Conservation (phyloP, 1,140 invertebrate species). For the Colletes gigas region DNA sequence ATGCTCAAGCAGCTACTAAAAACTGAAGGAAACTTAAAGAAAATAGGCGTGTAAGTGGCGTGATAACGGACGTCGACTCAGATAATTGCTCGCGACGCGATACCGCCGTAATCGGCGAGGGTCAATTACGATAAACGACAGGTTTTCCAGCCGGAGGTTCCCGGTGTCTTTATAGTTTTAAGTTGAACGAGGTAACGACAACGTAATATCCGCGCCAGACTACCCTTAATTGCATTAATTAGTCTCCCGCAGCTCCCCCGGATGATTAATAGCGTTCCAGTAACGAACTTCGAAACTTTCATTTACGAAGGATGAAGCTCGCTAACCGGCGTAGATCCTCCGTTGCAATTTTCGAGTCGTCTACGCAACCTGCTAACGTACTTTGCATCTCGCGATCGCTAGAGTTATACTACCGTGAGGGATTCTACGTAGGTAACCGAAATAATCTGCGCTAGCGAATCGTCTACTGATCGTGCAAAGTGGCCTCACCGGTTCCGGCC, state of each 20-base stretch:
- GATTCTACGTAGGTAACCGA: background rate
- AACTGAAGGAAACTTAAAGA: conserved; percentile 56
- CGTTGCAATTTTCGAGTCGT: background rate
- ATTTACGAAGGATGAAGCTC: background rate
- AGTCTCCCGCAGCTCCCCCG: conserved; percentile 7
- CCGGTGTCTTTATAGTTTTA: background rate
- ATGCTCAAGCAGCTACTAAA: conserved; percentile 62
- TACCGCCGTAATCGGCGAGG: too few species aligned
- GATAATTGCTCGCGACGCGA: too few species aligned
- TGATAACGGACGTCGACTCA: background rate
- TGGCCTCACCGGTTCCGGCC: conserved; percentile 83
- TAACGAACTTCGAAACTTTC: conserved; percentile 39
- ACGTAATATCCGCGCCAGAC: background rate
- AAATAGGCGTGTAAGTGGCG: background rate
- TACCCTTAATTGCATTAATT: conserved; percentile 52
- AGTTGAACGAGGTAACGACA: background rate
- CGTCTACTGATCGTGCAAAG: background rate
- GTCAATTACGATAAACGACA: background rate
- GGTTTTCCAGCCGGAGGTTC: background rate
- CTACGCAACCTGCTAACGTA: background rate
- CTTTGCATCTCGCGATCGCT: background rate
- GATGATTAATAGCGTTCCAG: conserved; percentile 50
- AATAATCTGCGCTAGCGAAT: background rate
- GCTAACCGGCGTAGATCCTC: background rate
- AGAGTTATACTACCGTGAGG: too few species aligned